Conservation (phyloP, 2,888 invertebrate genomes). For the Norana najaformis region DNA sequence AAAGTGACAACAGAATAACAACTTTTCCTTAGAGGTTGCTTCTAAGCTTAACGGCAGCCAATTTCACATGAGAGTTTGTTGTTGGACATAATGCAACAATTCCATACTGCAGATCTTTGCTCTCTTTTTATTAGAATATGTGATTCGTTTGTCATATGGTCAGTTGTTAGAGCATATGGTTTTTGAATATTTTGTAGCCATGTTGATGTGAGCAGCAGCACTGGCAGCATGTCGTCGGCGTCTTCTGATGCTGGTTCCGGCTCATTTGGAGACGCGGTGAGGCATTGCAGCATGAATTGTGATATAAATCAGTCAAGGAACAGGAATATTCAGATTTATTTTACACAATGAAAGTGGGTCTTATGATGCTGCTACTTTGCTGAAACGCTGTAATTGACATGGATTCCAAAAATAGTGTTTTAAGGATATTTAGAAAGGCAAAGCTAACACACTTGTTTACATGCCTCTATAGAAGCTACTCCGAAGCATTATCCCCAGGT, state of each 20-base stretch:
- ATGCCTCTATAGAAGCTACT: neutral
- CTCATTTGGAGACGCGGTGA: neutral
- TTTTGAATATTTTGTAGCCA: neutral
- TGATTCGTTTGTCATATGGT: no score
- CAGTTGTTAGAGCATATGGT: neutral
- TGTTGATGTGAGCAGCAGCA: conserved; percentile 13
- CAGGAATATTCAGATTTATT: neutral
- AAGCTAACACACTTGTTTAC: neutral
- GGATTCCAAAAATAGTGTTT: neutral
- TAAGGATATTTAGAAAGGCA: neutral
- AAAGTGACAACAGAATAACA: no score
- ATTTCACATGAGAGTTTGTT: no score
- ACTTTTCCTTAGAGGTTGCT: no score
- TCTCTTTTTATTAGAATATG: no score
- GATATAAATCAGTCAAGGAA: neutral
- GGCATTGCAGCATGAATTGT: neutral
- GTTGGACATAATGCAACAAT: no score
- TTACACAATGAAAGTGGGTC: neutral
- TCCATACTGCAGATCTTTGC: no score
- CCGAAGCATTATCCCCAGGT: no score
- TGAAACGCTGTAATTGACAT: neutral
- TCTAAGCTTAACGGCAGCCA: no score
- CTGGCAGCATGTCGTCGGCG: neutral
- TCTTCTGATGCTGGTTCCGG: neutral
- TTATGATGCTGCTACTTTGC: no score